Evolutionary conservation across 2,888 invertebrate species (phyloP).

Genomic region (Pteria penguin): DNA sequence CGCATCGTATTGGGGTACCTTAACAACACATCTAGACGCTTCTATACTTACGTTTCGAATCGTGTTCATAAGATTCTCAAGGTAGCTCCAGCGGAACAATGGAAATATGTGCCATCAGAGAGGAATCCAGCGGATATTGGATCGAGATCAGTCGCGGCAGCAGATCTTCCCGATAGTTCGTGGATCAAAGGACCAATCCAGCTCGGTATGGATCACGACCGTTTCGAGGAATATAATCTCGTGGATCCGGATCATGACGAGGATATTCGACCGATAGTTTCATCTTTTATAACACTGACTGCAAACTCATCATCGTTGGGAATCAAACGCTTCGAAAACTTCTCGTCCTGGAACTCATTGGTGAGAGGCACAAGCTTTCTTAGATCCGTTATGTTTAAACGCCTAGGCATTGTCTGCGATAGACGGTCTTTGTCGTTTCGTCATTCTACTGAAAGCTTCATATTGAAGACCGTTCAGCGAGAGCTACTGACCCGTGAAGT

Average conservation of each 20-base stretch:
- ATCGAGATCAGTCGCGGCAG: conserved; percentile 23
- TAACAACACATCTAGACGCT: conserved; percentile 42
- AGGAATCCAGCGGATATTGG: conserved; percentile 47
- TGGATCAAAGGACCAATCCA: conserved; percentile 48
- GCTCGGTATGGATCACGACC: too few species aligned
- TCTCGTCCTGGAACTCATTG: too few species aligned
- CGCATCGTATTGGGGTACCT: conserved; percentile 50
- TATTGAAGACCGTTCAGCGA: conserved; percentile 36
- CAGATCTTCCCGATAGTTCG: conserved; percentile 4
- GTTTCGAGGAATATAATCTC: too few species aligned
- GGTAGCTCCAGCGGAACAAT: conserved; percentile 33
- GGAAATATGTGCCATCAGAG: conserved; percentile 41
- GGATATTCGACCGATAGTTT: conserved; percentile 35
- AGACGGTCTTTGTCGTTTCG: not conserved
- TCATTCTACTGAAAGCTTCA: conserved; percentile 10
- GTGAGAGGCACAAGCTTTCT: conserved; percentile 11
- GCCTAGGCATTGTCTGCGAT: not conserved
- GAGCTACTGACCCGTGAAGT: conserved; percentile 28
- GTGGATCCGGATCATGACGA: too few species aligned
- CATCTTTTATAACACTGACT: too few species aligned
- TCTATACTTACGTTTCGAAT: conserved; percentile 49
- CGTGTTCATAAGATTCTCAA: conserved; percentile 33
- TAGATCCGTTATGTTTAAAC: not conserved
- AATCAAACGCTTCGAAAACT: too few species aligned
- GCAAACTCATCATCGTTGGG: not conserved